Conservation (phyloP, 2,888 invertebrate genomes). For the Cryptus armator region DNA sequence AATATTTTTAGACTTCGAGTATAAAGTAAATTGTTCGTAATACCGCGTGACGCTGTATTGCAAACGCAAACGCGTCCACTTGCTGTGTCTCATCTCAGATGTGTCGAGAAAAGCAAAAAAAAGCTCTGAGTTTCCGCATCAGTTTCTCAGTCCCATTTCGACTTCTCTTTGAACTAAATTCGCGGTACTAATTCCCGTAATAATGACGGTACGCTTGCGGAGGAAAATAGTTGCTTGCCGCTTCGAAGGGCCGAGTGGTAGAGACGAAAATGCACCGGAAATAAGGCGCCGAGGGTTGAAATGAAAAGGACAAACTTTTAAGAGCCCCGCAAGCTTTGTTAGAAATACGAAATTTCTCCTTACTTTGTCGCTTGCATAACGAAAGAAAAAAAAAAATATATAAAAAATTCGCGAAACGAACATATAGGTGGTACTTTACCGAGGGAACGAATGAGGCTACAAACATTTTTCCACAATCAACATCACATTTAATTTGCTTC, state of each 20-base stretch:
- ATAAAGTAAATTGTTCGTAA: background rate
- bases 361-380: too few species aligned
- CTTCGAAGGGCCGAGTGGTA: constrained; percentile 48
- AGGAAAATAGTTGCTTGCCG: constrained; percentile 59
- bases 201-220: constrained; percentile 68
- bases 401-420: background rate
- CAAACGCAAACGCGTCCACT: background rate
- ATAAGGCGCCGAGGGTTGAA: constrained; percentile 16
- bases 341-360: background rate
- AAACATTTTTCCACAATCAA: constrained; percentile 4
- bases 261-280: constrained; percentile 6
- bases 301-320: constrained; percentile 56
- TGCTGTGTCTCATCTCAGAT: background rate
- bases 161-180: constrained; percentile 40
- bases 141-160: background rate
- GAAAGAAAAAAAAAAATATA: background rate
- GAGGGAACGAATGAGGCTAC: background rate
- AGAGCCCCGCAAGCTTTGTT: constrained; percentile 35
- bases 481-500: constrained; percentile 28
- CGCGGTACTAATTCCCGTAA: constrained; percentile 73
- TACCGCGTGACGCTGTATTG: background rate
- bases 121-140: constrained; percentile 1
- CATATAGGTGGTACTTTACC: background rate
- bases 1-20: background rate
- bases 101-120: background rate